Percentiles rank a stretch among this genome's conserved stretches.
phyloP scores from a whole-genome alignment of 2,113 vertebrate species.

The human region GRCh38 chr11:75428001-75428500 shows the following conservation, averaged over 20 bases:
- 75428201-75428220: neutral
- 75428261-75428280: neutral
- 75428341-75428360: neutral
- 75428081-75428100: neutral
- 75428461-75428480: slow-evolving; percentile 86
- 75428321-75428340: neutral
- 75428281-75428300: neutral
- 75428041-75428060: neutral
- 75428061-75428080: neutral
- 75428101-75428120: neutral
- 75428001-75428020: neutral
- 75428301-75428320: neutral
- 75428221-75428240: neutral
- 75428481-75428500: slow-evolving; percentile 87
- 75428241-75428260: neutral
- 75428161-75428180: neutral
- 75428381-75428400: accelerated
- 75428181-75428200: neutral
- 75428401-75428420: neutral
- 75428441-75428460: slow-evolving; percentile 90
- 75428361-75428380: neutral
- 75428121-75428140: neutral
- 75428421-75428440: slow-evolving; percentile 63
- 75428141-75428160: neutral
- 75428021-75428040: neutral